Base-by-base conservation (phyloP, 1,140 invertebrate species). In the Callitettix versicolor region DNA sequence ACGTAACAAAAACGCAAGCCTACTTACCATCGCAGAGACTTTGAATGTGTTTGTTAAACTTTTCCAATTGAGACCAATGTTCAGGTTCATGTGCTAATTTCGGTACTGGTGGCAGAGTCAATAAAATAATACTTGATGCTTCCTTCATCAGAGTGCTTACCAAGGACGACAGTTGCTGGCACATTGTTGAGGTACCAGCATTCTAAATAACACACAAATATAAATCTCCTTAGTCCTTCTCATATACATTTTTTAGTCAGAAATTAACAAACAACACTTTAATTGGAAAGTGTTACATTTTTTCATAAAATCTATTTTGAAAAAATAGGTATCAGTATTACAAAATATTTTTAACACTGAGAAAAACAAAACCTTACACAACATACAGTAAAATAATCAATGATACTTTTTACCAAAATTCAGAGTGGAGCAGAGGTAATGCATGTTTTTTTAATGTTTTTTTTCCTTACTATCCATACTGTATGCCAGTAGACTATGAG, bases 101-200 rank as follows among this genome's bases (percentile, higher is more conserved):
- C 5, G 46, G 46, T 49, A 49, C 30, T 6, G 46, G 46, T 15
- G 46, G 46, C 2, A 49, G 46, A 30, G 46, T 49, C 46, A 49
- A n/a, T 18, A 49, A 26, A n/a, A 49, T 14, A n/a, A 49, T 49
- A 15, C 30, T 6, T 15, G 46, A 7, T 18, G 18, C 24, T 12
- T 15, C 15, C 46, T 49, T 34, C 30, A 26, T 22, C 24, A 49
- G 14, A 14, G 46, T 49, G 5, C 30, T 49, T 2, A 49, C 24
- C 9, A 49, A 26, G 2, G 46, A 20, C 4, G 46, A 26, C 9
- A 49, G 46, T 17, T 49, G n/a, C 5, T 49, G 15, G 30, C 46
- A 49, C 46, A 49, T 49, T 17, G 9, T 34, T 9, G 15, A 30
- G 1, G 30, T 22, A 6, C 30, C 21, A 6, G 21, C 46, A n/a